phyloP scores from a whole-genome alignment of 2,113 vertebrate species.

The Polypterus senegalus region DNA sequence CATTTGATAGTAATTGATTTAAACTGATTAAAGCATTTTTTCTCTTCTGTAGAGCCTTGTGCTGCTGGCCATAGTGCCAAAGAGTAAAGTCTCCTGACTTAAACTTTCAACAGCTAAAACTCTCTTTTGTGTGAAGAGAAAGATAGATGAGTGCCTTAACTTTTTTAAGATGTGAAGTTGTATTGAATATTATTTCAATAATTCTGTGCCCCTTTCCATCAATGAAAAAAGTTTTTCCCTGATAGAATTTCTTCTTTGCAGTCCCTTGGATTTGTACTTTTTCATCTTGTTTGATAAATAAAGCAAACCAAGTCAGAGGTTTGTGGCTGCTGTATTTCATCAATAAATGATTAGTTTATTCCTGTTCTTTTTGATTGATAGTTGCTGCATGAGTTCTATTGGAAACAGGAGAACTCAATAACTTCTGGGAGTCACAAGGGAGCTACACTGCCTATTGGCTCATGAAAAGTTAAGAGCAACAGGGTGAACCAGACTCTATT shows the following conservation, averaged over 20 bases:
- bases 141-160: no score
- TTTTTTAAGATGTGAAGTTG: neutral
- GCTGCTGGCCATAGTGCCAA: no score
- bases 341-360: constrained; percentile 68
- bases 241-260: constrained; percentile 43
- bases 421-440: constrained; percentile 39
- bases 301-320: constrained; percentile 59
- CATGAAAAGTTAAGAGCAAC: constrained; percentile 59
- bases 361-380: constrained; percentile 59
- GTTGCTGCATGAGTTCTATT: constrained; percentile 51
- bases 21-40: no score
- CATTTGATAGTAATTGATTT: no score
- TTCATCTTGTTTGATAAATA: constrained; percentile 66
- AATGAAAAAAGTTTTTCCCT: constrained; percentile 56
- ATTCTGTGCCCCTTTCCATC: constrained; percentile 33
- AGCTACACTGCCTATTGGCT: constrained; percentile 50
- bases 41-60: no score
- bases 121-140: no score
- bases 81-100: no score
- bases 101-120: no score
- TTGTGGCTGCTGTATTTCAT: constrained; percentile 54
- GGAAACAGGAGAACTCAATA: constrained; percentile 63
- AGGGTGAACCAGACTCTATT: constrained; percentile 20
- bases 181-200: neutral
- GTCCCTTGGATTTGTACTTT: constrained; percentile 61